Evolutionary conservation across 2,888 invertebrate genomes (phyloP).

Genomic region (Nephrotoma guestfalica): DNA sequence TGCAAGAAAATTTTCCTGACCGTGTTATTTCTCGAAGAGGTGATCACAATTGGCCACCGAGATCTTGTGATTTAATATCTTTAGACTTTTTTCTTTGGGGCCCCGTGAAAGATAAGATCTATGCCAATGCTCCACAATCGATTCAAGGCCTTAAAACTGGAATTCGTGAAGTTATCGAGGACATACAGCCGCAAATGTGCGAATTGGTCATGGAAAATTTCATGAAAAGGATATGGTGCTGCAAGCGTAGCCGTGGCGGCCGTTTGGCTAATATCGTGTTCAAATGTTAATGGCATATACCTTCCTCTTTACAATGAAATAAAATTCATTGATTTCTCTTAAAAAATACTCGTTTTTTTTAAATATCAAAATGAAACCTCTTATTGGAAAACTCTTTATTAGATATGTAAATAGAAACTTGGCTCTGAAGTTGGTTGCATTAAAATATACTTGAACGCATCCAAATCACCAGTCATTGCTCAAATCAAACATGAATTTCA

Average conservation of each 20-base stretch:
- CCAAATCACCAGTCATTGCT: too few relatives aligned
- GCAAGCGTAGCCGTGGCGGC: constrained; percentile 4
- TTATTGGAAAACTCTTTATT: too few relatives aligned
- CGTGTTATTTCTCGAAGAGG: neutral
- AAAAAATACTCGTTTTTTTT: too few relatives aligned
- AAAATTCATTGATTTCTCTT: too few relatives aligned
- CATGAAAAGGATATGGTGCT: constrained; percentile 9
- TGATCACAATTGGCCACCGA: neutral
- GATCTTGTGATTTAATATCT: neutral
- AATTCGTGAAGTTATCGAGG: neutral
- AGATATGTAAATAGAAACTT: too few relatives aligned
- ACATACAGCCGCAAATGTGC: constrained; percentile 7
- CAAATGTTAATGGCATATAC: too few relatives aligned
- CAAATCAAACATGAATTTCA: too few relatives aligned
- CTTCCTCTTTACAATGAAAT: too few relatives aligned
- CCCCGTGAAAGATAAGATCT: neutral
- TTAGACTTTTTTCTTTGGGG: neutral
- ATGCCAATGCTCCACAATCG: neutral
- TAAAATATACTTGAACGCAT: too few relatives aligned
- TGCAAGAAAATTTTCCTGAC: neutral
- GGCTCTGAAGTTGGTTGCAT: too few relatives aligned
- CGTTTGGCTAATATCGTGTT: too few relatives aligned
- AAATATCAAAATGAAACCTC: too few relatives aligned
- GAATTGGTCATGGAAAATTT: constrained; percentile 11
- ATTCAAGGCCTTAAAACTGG: neutral